phyloP scores from a whole-genome alignment of 92 coral and sea anemone genomes.

The Porites cylindrica region DNA sequence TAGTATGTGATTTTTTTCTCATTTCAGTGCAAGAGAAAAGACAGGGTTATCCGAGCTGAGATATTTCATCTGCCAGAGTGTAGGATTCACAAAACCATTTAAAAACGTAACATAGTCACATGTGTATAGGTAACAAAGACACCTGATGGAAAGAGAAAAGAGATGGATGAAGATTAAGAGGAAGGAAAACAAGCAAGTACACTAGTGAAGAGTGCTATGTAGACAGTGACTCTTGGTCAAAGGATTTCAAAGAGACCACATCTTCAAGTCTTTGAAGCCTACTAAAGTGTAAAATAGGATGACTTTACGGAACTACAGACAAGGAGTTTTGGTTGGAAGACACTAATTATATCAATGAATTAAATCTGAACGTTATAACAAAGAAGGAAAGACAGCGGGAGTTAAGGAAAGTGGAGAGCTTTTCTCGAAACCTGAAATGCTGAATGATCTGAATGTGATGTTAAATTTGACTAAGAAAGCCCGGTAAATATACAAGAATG shows the following conservation, averaged over 20 bases:
- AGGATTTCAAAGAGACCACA: neutral
- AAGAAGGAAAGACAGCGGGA: too few species aligned
- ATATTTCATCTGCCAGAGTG: conserved; percentile 73
- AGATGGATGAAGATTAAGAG: too few species aligned
- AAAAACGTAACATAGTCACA: neutral
- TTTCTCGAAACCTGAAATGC: too few species aligned
- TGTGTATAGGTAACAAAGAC: neutral
- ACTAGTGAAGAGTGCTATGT: neutral
- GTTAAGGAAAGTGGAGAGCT: too few species aligned
- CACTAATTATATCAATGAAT: too few species aligned
- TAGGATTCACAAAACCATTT: conserved; percentile 56
- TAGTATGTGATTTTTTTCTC: neutral
- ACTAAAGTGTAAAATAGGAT: neutral
- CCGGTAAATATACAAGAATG: too few species aligned
- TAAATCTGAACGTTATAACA: too few species aligned
- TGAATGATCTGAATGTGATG: too few species aligned
- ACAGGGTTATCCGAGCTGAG: conserved; percentile 80
- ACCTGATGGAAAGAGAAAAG: neutral
- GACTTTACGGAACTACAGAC: neutral
- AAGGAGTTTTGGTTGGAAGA: neutral
- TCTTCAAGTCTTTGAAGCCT: neutral
- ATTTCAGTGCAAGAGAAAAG: conserved; percentile 70
- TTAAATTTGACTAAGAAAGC: too few species aligned
- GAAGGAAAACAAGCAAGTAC: neutral
- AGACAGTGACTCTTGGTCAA: neutral